A percentile compares a stretch with the other conserved stretches of the same genome.
Conservation (phyloP, 2,797 vertebrate genomes). For the Sebastes hubbsi region DNA sequence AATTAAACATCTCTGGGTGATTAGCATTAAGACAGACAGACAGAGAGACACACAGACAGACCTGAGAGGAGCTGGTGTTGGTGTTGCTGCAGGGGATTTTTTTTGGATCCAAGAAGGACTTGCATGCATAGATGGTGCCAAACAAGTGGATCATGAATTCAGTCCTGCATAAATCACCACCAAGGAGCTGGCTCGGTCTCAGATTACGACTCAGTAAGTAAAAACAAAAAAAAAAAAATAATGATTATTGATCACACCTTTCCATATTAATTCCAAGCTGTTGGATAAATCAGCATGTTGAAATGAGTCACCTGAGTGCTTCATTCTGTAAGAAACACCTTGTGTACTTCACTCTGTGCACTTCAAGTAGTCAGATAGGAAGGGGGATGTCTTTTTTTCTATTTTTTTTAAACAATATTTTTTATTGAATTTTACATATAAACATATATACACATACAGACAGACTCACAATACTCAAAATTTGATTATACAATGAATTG, state of each 20-base stretch:
- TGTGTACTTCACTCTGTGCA: not conserved
- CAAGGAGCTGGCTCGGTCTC: constrained; percentile 79
- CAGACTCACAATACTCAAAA: too few relatives aligned
- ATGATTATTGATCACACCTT: not conserved
- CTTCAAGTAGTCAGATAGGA: not conserved
- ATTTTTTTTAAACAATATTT: too few relatives aligned
- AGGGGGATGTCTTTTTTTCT: not conserved
- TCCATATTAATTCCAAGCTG: not conserved
- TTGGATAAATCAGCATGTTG: not conserved
- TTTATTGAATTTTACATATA: too few relatives aligned
- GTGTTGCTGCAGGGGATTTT: not conserved
- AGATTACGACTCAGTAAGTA: constrained; percentile 77
- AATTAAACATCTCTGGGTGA: not conserved
- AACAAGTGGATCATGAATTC: constrained; percentile 79
- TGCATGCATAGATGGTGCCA: constrained; percentile 77
- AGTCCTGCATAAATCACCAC: constrained; percentile 71
- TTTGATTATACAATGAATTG: too few relatives aligned
- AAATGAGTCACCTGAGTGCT: constrained; percentile 6
- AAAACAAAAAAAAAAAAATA: not conserved
- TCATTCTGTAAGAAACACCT: not conserved
- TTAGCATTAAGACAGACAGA: constrained; percentile 1
- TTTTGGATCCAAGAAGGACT: constrained; percentile 2
- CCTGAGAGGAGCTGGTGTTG: constrained; percentile 7
- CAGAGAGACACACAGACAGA: constrained; percentile 1
- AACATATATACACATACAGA: too few relatives aligned